phyloP scores from a whole-genome alignment of 2,888 invertebrate species.

The Phanerotoma sp. region DNA sequence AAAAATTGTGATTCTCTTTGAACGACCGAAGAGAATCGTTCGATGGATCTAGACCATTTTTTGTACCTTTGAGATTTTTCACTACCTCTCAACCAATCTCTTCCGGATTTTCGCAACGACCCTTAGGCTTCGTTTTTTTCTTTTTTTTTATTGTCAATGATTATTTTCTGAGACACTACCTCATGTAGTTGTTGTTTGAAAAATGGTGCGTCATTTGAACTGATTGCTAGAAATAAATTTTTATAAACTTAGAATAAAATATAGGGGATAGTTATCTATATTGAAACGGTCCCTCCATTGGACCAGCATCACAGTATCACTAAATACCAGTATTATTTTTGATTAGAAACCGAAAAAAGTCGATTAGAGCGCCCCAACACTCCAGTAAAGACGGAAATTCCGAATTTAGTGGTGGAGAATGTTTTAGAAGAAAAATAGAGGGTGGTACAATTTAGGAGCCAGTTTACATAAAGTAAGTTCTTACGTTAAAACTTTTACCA shows the following conservation, averaged over 20 bases:
- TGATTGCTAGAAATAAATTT: slow-evolving; percentile 44
- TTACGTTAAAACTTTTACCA: too few species aligned
- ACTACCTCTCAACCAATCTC: neutral
- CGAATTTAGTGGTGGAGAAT: too few species aligned
- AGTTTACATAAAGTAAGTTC: too few species aligned
- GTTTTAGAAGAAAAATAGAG: too few species aligned
- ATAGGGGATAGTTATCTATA: too few species aligned
- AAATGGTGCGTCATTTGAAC: slow-evolving; percentile 51
- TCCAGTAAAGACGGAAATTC: too few species aligned
- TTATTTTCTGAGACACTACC: neutral
- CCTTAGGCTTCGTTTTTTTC: neutral
- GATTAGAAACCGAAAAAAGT: too few species aligned
- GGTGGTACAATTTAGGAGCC: too few species aligned
- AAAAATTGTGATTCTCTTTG: slow-evolving; percentile 32
- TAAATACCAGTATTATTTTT: too few species aligned
- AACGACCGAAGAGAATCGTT: slow-evolving; percentile 9
- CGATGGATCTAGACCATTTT: slow-evolving; percentile 3
- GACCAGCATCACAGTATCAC: too few species aligned
- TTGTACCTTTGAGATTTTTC: neutral
- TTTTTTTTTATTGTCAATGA: neutral
- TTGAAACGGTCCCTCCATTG: too few species aligned
- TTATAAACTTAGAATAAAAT: neutral
- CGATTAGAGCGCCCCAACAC: too few species aligned
- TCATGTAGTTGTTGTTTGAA: slow-evolving; percentile 9
- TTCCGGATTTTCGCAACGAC: neutral